Base-by-base conservation (phyloP, 2,888 invertebrate species). In the Hipparchia sbordonii region DNA sequence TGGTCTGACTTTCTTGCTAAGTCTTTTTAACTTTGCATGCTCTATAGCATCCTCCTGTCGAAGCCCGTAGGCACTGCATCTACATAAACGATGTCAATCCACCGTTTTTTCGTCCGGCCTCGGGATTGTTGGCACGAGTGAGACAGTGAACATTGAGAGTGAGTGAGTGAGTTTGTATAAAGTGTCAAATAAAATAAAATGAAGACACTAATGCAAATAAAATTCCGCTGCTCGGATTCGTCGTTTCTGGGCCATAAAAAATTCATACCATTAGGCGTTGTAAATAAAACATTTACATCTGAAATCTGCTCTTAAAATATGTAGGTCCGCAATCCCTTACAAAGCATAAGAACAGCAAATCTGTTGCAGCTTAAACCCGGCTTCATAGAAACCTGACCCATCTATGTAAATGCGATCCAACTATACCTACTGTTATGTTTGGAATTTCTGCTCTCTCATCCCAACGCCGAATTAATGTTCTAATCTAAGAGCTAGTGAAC, bases 321-420 rank as follows among this genome's bases (percentile, higher is more conserved):
- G 51, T 51, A 10, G 51, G 51, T 4, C 63, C 51, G 51, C 12
- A 65, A 23, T 65, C 51, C 48, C 62, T 62, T 48, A 13, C 48
- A 13, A 48, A 62, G 46, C 48, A 48, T 13, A 62, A 62, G 61
- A 48, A 48, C 62, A 13, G 48, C 13, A 62, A 62, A 62, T 62
- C 62, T 62, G 48, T 62, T 62, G 62, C 48, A 62, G 62, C 62
- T 48, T 62, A 46, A 0, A 62, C 62, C 48, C 46, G 62, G 23
- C 13, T 48, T 6, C 62, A 62, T 62, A 62, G 48, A 52, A 65
- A 52, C 63, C 63, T 65, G 63, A 65, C 63, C 63, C 63, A 65
- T 65, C 51, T 48, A 65, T 65, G 63, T 51, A 51, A 52, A 65
- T 65, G 51, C 33, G 63, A 51, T 51, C 9, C 8, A 65, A 62